Evolutionary conservation across 2,113 vertebrate species (phyloP), one percentile per base, ranked within the genome.

Genomic region (Mixornis gularis): DNA sequence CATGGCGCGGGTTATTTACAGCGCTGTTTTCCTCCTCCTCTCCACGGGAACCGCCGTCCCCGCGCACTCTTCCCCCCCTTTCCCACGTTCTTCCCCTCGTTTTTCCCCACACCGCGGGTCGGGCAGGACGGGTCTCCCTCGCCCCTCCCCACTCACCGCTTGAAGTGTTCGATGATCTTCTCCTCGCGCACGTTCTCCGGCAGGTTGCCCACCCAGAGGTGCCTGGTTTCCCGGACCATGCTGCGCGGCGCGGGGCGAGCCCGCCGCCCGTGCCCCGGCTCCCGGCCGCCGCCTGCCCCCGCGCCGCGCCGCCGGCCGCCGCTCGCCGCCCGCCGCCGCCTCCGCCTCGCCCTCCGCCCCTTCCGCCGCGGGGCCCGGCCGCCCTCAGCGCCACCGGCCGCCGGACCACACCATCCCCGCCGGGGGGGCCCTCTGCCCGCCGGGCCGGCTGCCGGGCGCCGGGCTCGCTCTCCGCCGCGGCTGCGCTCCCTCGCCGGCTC

Each of bases 191-290:
- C 99, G 97, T 99, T 99, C 98, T 99, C 99, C 97, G 99, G 99
- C 97, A 99, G 98, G 98, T 99, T 99, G 98, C 99, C 99, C 98
- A 99, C 99, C 99, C 99, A 99, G 98, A 99, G 98, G 97, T 99
- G 99, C 98, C 99, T 99, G 98, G 99, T 99, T 98, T 99, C 99
- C 98, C 99, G 99, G 97, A 99, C 99, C 99, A 99, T 99, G 98
- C 98, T 99, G 98, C 93, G 86, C 94, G 95, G 92, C 94, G 78
- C 87, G 87, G 95, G 80, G 81, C 77, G 93, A 87, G 26, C 92
- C 93, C 94, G 85, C 89, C 86, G 87, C 94, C 82, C 90, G 80
- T 63, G 91, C 82, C 69, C 72, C 41, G 90, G 65, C 56, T 96
- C 93, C 94, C 77, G 44, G 56, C 56, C 55, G 55, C 55, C 53